Conservation (phyloP, 2,888 invertebrate species). For the Toxonevra muliebris region DNA sequence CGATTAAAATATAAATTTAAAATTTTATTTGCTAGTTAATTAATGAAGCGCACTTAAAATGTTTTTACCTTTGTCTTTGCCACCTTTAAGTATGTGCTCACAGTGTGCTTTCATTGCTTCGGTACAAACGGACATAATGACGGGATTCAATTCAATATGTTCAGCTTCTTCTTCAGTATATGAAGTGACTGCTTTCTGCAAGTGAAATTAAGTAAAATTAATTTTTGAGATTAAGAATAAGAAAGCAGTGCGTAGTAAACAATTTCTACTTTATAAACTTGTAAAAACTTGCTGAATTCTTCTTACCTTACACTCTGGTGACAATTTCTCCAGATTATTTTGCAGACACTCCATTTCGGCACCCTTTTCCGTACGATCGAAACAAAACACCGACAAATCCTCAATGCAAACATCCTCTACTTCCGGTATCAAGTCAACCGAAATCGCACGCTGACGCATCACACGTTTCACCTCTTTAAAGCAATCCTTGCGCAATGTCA, state of each 20-base stretch:
- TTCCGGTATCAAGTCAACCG: constrained; percentile 93
- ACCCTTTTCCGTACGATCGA: constrained; percentile 84
- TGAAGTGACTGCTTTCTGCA: constrained; percentile 72
- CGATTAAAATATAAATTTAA: neutral
- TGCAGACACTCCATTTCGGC: constrained; percentile 95
- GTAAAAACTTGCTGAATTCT: too few relatives aligned
- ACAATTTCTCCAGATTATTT: constrained; percentile 77
- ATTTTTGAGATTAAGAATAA: neutral
- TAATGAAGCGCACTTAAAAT: neutral
- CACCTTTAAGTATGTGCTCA: constrained; percentile 72
- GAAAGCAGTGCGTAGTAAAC: neutral
- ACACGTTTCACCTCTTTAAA: constrained; percentile 82
- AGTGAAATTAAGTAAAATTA: constrained; percentile 3
- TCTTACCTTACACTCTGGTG: constrained; percentile 73
- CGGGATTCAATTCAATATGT: constrained; percentile 88
- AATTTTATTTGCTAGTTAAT: neutral
- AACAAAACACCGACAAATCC: constrained; percentile 85
- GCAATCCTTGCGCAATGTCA: constrained; percentile 71
- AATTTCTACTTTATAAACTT: neutral
- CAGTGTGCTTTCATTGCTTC: constrained; percentile 82
- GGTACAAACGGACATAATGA: constrained; percentile 83
- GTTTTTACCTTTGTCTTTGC: constrained; percentile 69
- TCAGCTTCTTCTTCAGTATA: constrained; percentile 92
- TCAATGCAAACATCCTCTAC: constrained; percentile 90
- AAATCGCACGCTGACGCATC: constrained; percentile 91